Base-by-base conservation (phyloP, 2,888 invertebrate species). In the Aplocera efformata region DNA sequence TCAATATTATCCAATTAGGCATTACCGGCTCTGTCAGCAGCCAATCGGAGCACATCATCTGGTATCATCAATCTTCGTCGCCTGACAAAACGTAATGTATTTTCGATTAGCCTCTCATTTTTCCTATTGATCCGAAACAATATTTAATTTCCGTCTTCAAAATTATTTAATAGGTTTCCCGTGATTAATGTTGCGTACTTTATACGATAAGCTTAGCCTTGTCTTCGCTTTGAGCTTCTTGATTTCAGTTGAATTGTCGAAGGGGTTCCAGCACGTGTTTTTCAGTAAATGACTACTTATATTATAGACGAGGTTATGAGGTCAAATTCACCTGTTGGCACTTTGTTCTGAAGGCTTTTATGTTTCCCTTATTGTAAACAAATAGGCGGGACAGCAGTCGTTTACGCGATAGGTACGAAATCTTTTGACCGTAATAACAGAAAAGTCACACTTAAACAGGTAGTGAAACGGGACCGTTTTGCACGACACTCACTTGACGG, bases 21-120 rank as follows among this genome's bases (percentile, higher is more conserved):
- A 28, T 28, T 32, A 24, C 28, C 34, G 37, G 39, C 32, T 32
- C 36, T 50, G 43, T 50, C n/a, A 31, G 26, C 38, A 37, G 33
- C 34, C 38, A 37, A 47, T 52, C 46, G 36, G 33, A 45, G 35
- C 43, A 50, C 45, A 52, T 51, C 48, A 48, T 50, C 45, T 31
- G 37, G 27, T 31, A 35, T 41, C 52, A 58, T 58, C 52, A 52
- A 55, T 58, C 57, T 55, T 50, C 44, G 47, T 52, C 38, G 27
- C n/a, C 48, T 36, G 44, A 48, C 43, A 48, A 48, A 38, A 33
- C 43, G 42, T 47, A 50, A 50, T 50, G 49, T 45, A 45, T 49
- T 50, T 43, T 48, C 49, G 37, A 50, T 45, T 41, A 36, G 10
- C 32, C 24, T 27, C 11, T 24, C 20, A 36, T 30, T 30, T 48